A percentile compares a stretch with the other conserved stretches of the same genome.
Evolutionary conservation across 2,113 vertebrate species (phyloP).

Genomic region (Pelobates fuscus): DNA sequence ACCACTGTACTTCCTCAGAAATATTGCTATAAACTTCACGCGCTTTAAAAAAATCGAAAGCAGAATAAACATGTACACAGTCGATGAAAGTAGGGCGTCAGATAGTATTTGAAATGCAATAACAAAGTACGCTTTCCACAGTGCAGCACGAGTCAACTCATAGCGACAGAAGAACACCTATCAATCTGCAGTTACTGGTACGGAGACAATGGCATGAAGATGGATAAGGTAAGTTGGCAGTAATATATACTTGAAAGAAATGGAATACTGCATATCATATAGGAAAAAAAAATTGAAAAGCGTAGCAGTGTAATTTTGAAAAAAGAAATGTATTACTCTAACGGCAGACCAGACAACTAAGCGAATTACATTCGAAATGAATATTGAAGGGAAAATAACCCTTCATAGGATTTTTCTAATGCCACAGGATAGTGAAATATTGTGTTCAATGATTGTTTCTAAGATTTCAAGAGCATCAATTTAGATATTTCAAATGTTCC

Average conservation of each 20-base stretch:
- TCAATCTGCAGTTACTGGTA: background rate
- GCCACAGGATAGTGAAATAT: background rate
- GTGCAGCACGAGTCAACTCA: background rate
- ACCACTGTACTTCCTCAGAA: background rate
- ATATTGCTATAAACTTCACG: background rate
- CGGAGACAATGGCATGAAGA: constrained; percentile 5
- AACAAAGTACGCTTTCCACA: background rate
- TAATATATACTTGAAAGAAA: background rate
- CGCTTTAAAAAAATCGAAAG: background rate
- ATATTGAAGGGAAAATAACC: background rate
- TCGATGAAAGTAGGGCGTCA: background rate
- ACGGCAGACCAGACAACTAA: background rate
- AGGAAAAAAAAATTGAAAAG: constrained; percentile 7
- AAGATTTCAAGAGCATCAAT: background rate
- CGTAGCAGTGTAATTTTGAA: background rate
- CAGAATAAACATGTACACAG: background rate
- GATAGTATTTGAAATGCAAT: background rate
- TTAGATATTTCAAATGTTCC: background rate
- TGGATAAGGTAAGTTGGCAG: constrained; percentile 13
- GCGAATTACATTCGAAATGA: background rate
- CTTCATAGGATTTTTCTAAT: background rate
- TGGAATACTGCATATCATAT: constrained; percentile 18
- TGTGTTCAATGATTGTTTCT: background rate
- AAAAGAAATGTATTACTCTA: background rate
- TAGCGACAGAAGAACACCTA: background rate